These are phyloP conservation scores for Dasysyrphus tricinctus DNA, from an alignment of 2,888 invertebrate species.

Conservation along the genomic window DNA sequence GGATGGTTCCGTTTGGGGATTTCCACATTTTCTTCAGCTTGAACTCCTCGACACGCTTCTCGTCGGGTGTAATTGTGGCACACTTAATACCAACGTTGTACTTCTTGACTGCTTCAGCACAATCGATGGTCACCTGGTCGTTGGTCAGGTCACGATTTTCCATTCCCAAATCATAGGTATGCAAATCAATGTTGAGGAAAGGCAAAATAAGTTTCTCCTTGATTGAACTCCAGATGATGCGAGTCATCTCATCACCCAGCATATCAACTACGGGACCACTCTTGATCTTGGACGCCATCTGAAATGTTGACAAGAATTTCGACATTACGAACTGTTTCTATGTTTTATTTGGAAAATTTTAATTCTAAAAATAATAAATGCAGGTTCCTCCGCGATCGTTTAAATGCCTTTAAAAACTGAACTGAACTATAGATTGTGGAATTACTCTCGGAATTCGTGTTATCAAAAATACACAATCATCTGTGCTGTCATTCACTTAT, in stretches of 20 bases:
- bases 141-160: slow-evolving; percentile 96
- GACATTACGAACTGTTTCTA: slow-evolving; percentile 44
- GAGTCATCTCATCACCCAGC: slow-evolving; percentile 97
- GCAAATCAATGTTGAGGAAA: slow-evolving; percentile 96
- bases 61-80: slow-evolving; percentile 99
- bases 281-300: slow-evolving; percentile 86
- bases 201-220: slow-evolving; percentile 98
- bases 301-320: slow-evolving; percentile 74
- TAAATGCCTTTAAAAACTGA: slow-evolving; percentile 38
- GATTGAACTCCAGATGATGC: slow-evolving; percentile 99
- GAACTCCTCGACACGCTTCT: slow-evolving; percentile 96
- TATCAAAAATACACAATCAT: slow-evolving; percentile 44
- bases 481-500: slow-evolving; percentile 38
- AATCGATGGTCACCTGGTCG: slow-evolving; percentile 98
- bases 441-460: slow-evolving; percentile 28
- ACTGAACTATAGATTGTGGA: slow-evolving; percentile 18
- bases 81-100: slow-evolving; percentile 99
- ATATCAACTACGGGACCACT: slow-evolving; percentile 96
- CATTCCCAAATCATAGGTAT: slow-evolving; percentile 97
- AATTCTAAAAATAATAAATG: slow-evolving; percentile 22
- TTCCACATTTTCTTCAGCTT: slow-evolving; percentile 96
- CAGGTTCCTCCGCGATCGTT: slow-evolving; percentile 19
- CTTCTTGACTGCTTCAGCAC: slow-evolving; percentile 97
- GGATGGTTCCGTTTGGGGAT: slow-evolving; percentile 94
- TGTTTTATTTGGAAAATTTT: neutral